Conservation (phyloP, 1,140 invertebrate genomes). For the Zaprionus davidi region DNA sequence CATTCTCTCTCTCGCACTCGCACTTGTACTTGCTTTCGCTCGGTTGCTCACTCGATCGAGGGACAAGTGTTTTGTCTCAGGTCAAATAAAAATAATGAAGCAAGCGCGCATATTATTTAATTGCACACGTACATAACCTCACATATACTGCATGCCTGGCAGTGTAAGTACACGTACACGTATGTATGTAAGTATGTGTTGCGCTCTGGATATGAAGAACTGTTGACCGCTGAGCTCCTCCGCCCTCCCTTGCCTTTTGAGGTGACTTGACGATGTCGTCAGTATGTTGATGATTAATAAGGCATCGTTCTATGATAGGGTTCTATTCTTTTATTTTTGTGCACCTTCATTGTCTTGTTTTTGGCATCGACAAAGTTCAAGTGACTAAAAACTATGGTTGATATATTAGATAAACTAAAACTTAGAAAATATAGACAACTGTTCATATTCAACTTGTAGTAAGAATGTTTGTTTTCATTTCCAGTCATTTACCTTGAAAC, state of each 20-base stretch:
- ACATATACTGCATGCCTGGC: neutral
- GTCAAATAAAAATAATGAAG: conserved; percentile 23
- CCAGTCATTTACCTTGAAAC: neutral
- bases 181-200: neutral
- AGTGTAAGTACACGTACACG: neutral
- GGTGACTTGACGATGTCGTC: conserved; percentile 19
- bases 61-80: conserved; percentile 19
- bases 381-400: neutral
- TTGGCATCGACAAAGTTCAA: conserved; percentile 33
- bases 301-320: neutral
- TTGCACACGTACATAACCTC: conserved; percentile 6
- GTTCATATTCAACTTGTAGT: neutral
- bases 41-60: neutral
- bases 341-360: neutral
- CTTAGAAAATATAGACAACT: no score
- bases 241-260: conserved; percentile 5
- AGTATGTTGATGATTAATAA: neutral
- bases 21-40: neutral
- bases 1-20: conserved; percentile 4
- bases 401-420: neutral
- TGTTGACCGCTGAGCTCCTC: neutral
- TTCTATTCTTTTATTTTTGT: neutral
- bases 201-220: neutral
- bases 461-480: neutral
- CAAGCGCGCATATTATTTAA: conserved; percentile 17